These are phyloP conservation scores for Nomia melanderi DNA, from an alignment of 1,140 invertebrate genomes.

Conservation along the genomic window DNA sequence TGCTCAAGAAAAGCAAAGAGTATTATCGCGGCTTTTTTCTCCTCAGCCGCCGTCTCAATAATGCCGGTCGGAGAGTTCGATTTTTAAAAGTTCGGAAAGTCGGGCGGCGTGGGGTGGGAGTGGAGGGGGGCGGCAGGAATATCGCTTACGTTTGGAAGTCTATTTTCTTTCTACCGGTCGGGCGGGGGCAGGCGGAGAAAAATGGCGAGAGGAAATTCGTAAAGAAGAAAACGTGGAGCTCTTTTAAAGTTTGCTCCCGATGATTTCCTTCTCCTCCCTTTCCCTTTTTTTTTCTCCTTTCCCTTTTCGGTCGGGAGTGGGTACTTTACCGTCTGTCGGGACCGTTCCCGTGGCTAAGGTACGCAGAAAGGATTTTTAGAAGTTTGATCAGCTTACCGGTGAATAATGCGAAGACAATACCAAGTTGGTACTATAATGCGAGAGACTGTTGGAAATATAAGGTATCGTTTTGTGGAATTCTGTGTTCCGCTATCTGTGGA, in stretches of 20 bases:
- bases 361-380: neutral
- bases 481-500: too few relatives aligned
- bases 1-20: constrained; percentile 27
- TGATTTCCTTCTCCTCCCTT: neutral
- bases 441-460: too few relatives aligned
- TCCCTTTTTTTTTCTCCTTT: neutral
- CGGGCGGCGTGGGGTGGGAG: neutral
- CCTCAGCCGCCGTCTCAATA: constrained; percentile 14
- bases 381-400: neutral
- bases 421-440: neutral
- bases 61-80: constrained; percentile 29
- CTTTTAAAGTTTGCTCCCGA: neutral
- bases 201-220: neutral
- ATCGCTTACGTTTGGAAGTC: neutral
- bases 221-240: neutral
- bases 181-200: neutral
- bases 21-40: constrained; percentile 37
- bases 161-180: neutral
- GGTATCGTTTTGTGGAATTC: too few relatives aligned
- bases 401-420: neutral
- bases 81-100: constrained; percentile 43
- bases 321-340: neutral
- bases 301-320: too few relatives aligned
- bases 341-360: neutral
- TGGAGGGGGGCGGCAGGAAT: neutral